Conservation (phyloP, 2,797 vertebrate genomes). For the Protonibea diacanthus region DNA sequence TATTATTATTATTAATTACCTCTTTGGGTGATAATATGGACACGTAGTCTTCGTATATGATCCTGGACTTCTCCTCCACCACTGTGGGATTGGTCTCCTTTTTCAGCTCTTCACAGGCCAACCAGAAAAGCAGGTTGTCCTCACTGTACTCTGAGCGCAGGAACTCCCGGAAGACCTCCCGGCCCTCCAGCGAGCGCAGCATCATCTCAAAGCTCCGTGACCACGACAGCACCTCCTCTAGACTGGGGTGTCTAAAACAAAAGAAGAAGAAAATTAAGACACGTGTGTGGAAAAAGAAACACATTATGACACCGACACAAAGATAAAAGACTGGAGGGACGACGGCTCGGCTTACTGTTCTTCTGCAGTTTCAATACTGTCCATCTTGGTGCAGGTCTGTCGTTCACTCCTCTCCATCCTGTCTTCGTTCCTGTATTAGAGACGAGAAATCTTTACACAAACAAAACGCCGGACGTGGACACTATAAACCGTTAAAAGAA, state of each 20-base stretch:
- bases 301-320: neutral
- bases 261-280: neutral
- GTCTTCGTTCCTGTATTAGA: constrained; percentile 93
- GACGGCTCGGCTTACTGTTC: constrained; percentile 89
- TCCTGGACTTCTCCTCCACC: constrained; percentile 94
- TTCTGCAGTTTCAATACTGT: constrained; percentile 94
- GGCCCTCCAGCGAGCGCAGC: constrained; percentile 94
- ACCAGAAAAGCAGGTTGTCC: constrained; percentile 99
- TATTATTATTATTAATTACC: constrained; percentile 64
- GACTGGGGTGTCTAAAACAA: constrained; percentile 84
- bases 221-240: constrained; percentile 96
- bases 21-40: constrained; percentile 99
- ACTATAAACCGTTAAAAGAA: constrained; percentile 1
- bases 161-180: constrained; percentile 95
- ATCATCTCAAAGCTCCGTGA: constrained; percentile 98
- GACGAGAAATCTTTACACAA: neutral
- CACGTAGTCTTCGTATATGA: constrained; percentile 99
- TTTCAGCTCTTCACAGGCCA: constrained; percentile 97
- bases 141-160: constrained; percentile 98
- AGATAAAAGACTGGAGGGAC: neutral
- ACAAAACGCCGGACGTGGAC: neutral
- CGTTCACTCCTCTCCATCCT: constrained; percentile 90
- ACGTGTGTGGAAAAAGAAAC: neutral
- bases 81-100: constrained; percentile 90
- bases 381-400: constrained; percentile 93